Conservation (phyloP, 2,113 vertebrate species). For the Glaucomys volans region DNA sequence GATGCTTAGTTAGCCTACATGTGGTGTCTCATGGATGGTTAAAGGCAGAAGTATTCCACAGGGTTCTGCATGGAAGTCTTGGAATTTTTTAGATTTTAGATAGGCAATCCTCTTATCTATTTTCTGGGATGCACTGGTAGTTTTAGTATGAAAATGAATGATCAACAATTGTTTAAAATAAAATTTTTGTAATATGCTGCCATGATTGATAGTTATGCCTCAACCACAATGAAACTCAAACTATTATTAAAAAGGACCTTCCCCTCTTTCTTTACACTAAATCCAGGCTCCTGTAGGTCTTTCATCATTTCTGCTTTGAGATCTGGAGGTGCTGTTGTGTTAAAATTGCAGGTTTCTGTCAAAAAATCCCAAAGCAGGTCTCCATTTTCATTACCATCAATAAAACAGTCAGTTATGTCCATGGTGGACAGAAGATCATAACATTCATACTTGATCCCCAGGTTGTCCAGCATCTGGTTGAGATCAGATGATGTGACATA, state of each 20-base stretch:
- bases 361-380: slow-evolving; percentile 95
- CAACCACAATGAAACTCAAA: slow-evolving; percentile 89
- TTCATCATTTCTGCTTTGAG: slow-evolving; percentile 89
- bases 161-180: not conserved
- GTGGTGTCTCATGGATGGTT: not conserved
- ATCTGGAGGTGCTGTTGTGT: slow-evolving; percentile 88
- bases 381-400: slow-evolving; percentile 90
- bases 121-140: not conserved
- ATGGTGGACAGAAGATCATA: slow-evolving; percentile 90
- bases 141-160: slow-evolving; percentile 27
- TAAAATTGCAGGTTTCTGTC: slow-evolving; percentile 92
- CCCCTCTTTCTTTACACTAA: slow-evolving; percentile 88
- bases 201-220: slow-evolving; percentile 78
- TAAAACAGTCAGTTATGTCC: slow-evolving; percentile 95
- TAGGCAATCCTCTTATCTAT: not conserved
- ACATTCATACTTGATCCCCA: slow-evolving; percentile 87
- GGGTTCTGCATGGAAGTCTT: not conserved
- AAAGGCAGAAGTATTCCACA: not conserved
- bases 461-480: slow-evolving; percentile 87
- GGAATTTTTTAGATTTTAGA: slow-evolving; percentile 6
- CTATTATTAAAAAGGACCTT: slow-evolving; percentile 93
- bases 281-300: slow-evolving; percentile 90
- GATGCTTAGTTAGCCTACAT: not conserved
- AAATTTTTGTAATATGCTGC: slow-evolving; percentile 8
- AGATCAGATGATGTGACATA: slow-evolving; percentile 90